Conservation (phyloP, 2,113 vertebrate genomes). For the Colaptes auratus region DNA sequence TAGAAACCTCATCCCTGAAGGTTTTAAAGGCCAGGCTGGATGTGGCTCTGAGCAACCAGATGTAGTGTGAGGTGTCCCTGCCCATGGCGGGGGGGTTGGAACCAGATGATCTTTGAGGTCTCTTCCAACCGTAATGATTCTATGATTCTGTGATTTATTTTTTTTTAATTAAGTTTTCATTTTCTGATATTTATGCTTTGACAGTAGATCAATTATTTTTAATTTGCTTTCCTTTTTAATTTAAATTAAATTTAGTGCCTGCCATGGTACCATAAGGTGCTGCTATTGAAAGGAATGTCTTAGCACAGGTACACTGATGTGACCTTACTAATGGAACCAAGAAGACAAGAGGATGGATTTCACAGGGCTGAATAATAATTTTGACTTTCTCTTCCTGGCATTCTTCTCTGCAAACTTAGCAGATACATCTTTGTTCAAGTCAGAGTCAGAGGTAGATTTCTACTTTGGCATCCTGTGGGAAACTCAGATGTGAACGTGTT, state of each 20-base stretch:
- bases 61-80: too few species aligned
- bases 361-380: background rate
- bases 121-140: too few species aligned
- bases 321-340: background rate
- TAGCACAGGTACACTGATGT: background rate
- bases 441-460: background rate
- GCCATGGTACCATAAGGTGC: background rate
- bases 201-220: background rate
- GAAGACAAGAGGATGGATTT: background rate
- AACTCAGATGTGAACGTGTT: background rate
- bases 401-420: background rate
- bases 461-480: background rate
- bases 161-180: background rate
- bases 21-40: too few species aligned
- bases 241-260: background rate
- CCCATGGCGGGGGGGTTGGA: too few species aligned
- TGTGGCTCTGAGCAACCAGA: too few species aligned
- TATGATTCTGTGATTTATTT: too few species aligned
- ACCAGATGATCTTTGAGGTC: too few species aligned
- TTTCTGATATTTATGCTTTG: background rate
- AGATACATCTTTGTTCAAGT: background rate
- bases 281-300: background rate
- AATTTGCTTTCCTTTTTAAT: background rate
- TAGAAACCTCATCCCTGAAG: too few species aligned
- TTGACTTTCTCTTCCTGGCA: background rate